A percentile compares a stretch with the other conserved stretches of the same genome.
Conservation (phyloP, 1,140 invertebrate genomes). For the Meloidogyne floridensis region DNA sequence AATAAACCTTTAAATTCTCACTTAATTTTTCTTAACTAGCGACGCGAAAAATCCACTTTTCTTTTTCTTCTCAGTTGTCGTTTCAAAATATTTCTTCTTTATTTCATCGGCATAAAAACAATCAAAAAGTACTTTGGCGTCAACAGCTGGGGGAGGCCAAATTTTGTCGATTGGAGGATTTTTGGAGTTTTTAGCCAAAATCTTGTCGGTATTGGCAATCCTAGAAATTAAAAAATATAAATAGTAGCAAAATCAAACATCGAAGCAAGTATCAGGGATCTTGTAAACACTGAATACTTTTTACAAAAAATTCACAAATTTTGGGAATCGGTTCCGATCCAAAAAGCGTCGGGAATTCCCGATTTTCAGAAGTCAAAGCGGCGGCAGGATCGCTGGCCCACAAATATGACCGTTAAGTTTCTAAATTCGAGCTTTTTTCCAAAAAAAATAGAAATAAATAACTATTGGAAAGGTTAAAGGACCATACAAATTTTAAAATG, state of each 20-base stretch:
- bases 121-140: constrained; percentile 59
- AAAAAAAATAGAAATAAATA: too few species aligned
- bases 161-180: constrained; percentile 32
- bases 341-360: too few species aligned
- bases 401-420: too few species aligned
- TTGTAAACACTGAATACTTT: not conserved
- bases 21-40: not conserved
- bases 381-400: too few species aligned
- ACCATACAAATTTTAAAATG: too few species aligned
- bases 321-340: not conserved
- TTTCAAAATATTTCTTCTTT: constrained; percentile 17
- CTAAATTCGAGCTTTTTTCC: too few species aligned
- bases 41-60: constrained; percentile 2
- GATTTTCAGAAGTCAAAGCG: too few species aligned
- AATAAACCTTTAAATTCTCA: not conserved
- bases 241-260: not conserved
- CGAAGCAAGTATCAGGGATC: not conserved
- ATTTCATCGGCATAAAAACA: constrained; percentile 55
- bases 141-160: constrained; percentile 60
- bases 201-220: not conserved
- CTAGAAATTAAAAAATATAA: constrained; percentile 34
- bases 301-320: not conserved
- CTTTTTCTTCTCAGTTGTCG: not conserved
- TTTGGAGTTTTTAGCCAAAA: not conserved
- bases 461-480: too few species aligned